Percentiles rank a stretch among this genome's conserved stretches.
These are phyloP conservation scores for Podabrus alpinus DNA, from an alignment of 2,888 invertebrate species.

Conservation along the genomic window DNA sequence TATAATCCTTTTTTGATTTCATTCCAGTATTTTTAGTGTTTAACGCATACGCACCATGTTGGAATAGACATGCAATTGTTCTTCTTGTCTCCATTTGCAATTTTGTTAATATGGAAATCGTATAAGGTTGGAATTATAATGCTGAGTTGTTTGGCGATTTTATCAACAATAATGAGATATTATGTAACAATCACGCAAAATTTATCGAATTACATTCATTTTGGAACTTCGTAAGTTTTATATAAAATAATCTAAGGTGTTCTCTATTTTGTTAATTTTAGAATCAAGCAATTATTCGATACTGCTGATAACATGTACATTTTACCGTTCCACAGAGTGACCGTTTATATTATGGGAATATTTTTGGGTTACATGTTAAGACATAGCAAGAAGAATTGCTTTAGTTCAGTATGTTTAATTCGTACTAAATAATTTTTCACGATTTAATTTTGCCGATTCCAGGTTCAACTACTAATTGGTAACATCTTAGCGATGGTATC, in stretches of 20 bases:
- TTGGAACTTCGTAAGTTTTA: slow-evolving; percentile 68
- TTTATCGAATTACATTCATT: slow-evolving; percentile 69
- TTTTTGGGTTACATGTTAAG: slow-evolving; percentile 64
- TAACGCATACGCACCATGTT: slow-evolving; percentile 73
- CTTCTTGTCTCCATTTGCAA: slow-evolving; percentile 64
- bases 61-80: slow-evolving; percentile 74
- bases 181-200: slow-evolving; percentile 64
- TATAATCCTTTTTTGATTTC: background rate
- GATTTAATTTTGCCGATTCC: slow-evolving; percentile 30
- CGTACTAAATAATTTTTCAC: background rate
- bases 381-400: slow-evolving; percentile 50
- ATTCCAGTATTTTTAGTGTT: slow-evolving; percentile 58
- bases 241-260: background rate
- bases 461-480: slow-evolving; percentile 60
- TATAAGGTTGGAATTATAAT: slow-evolving; percentile 59
- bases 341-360: slow-evolving; percentile 72
- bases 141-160: slow-evolving; percentile 56
- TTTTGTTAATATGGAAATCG: slow-evolving; percentile 64
- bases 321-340: slow-evolving; percentile 66
- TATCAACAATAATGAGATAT: slow-evolving; percentile 66
- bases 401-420: slow-evolving; percentile 11
- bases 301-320: slow-evolving; percentile 73
- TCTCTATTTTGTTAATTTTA: slow-evolving; percentile 46
- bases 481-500: slow-evolving; percentile 60
- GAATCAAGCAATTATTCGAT: slow-evolving; percentile 66